These are phyloP conservation scores for Podotricha telesiphe DNA, from an alignment of 2,888 invertebrate genomes.

Conservation along the genomic window DNA sequence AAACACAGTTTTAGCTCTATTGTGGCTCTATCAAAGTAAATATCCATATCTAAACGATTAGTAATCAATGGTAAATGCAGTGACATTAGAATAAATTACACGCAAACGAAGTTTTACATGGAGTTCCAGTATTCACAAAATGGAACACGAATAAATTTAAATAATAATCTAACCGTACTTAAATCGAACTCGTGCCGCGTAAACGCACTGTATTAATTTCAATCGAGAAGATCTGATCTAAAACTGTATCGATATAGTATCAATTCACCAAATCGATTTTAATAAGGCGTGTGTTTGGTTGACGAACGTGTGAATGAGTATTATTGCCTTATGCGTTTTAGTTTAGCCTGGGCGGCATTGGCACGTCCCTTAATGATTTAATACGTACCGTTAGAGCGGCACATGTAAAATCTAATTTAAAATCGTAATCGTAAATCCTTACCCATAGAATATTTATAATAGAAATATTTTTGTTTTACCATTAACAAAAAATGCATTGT, in stretches of 20 bases:
- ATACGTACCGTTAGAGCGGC: conserved; percentile 40
- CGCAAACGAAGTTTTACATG: conserved; percentile 61
- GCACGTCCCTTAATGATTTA: conserved; percentile 77
- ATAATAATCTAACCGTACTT: conserved; percentile 49
- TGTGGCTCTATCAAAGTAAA: conserved; percentile 41
- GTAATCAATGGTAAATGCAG: conserved; percentile 45
- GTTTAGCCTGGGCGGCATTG: conserved; percentile 65
- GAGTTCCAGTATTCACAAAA: conserved; percentile 58
- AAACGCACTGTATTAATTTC: conserved; percentile 69
- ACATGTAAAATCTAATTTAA: conserved; percentile 29
- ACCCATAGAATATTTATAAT: neutral
- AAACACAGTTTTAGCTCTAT: conserved; percentile 37
- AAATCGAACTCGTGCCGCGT: conserved; percentile 45
- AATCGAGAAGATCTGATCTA: conserved; percentile 59
- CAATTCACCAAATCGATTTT: conserved; percentile 72
- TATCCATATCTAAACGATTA: conserved; percentile 44
- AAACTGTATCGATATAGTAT: conserved; percentile 52
- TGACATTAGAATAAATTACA: conserved; percentile 65
- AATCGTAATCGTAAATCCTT: conserved; percentile 27
- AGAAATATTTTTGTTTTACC: too few relatives aligned
- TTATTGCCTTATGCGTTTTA: conserved; percentile 75
- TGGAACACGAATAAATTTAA: conserved; percentile 70
- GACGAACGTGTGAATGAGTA: conserved; percentile 83
- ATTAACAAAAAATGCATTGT: too few relatives aligned
- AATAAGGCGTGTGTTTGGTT: conserved; percentile 78